Conservation (phyloP, 2,888 invertebrate species). For the Acanthosepion lycidas region DNA sequence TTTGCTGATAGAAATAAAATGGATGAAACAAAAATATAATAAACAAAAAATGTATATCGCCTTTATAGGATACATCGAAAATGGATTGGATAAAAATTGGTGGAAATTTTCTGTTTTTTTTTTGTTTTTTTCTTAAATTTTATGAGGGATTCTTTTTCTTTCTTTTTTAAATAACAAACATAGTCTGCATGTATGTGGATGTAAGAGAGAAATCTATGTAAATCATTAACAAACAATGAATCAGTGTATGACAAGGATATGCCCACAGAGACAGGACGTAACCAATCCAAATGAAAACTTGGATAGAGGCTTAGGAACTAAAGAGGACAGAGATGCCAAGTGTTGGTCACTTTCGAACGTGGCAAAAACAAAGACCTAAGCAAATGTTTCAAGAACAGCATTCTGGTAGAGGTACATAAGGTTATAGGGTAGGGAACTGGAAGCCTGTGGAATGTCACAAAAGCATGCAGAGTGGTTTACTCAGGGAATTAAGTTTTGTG, state of each 20-base stretch:
- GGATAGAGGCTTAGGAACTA: background rate
- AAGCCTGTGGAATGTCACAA: slow-evolving; percentile 6
- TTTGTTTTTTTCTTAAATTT: background rate
- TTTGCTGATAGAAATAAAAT: background rate
- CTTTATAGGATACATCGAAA: background rate
- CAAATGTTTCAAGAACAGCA: background rate
- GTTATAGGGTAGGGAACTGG: background rate
- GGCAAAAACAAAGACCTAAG: background rate
- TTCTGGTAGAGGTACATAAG: background rate
- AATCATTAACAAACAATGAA: background rate
- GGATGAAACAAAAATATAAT: background rate
- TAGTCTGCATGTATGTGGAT: too few species aligned
- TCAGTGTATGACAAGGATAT: background rate
- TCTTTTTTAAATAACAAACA: background rate
- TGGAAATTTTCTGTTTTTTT: background rate
- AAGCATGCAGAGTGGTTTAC: background rate
- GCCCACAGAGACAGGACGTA: background rate
- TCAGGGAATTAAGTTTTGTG: background rate
- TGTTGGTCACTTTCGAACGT: slow-evolving; percentile 33
- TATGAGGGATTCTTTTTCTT: background rate
- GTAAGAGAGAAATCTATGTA: background rate
- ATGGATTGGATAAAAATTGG: background rate
- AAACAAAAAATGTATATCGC: background rate
- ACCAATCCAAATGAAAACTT: background rate
- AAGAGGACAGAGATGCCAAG: background rate